Evolutionary conservation across 2,888 invertebrate species (phyloP), one percentile per base, ranked within the genome.

Genomic region (Trachelus troglodyta): DNA sequence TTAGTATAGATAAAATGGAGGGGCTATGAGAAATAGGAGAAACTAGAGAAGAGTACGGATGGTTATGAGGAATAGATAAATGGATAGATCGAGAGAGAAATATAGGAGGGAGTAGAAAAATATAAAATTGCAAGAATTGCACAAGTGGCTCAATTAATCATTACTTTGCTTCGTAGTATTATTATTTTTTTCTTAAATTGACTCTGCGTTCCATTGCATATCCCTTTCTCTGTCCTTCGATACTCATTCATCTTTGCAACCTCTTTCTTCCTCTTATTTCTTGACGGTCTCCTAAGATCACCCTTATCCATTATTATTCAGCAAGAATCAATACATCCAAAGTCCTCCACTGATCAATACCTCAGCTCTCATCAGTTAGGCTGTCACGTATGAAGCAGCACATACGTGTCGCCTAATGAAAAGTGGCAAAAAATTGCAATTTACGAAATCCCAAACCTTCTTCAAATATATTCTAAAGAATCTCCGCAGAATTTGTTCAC

Each of bases 81-180:
- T 33, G 33, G 69, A 40, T 76, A 15, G 73, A 73, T 30, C 40
- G 34, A 73, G 69, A 76, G 37, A 74, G 56, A 69, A 33, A 69
- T 69, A 76, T 23, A 76, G 82, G 79, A 79, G 84, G 87, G 87
- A 88, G 89, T 90, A 91, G 90, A 91, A 91, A 91, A 91, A 91
- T 91, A 89, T 89, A 89, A 91, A 90, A 90, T 87, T 85, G 85
- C 85, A 85, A 84, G 85, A 86, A 84, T 84, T 85, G 85, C 86
- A 81, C 83, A 83, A 85, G 82, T 83, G 84, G 85, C 84, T 85
- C 80, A 80, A 85, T 84, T 83, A 82, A 82, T 85, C 81, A 76
- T 83, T 81, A 80, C 69, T 82, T 77, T 79, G 80, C 81, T 82
- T 77, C 79, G 80, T 76, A 69, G 79, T 71, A 33, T 33, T 71